Evolutionary conservation across 2,797 vertebrate genomes (phyloP), one percentile per base, ranked within the genome.

Genomic region (Oreonectes daqikongensis): DNA sequence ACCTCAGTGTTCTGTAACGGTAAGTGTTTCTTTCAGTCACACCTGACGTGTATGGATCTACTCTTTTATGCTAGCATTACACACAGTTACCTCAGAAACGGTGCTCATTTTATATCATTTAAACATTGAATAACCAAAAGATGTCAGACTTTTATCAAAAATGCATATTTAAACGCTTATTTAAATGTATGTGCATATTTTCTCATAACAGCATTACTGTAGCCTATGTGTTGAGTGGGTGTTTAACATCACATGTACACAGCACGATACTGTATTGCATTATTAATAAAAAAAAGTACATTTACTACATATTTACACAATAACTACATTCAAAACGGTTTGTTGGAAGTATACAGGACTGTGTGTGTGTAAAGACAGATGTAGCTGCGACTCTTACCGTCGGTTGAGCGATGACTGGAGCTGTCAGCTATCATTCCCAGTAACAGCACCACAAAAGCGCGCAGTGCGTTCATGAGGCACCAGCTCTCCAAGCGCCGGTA

Each of bases 401-500:
- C 40, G n/a, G 60, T 8, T 26, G 65, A 48, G 8, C 61, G 50
- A 48, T 68, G 46, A 72, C 44, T 17, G 64, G 64, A 73, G 70
- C 71, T 68, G 53, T 50, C 77, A 68, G 18, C n/a, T 60, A 70
- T 72, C 28, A 79, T n/a, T 5, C 52, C 32, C 15, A 68, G 40
- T 30, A 72, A 55, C 22, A 81, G 66, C 30, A 73, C 48, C 60
- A 28, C 65, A 71, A 81, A 53, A 63, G 79, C 69, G 72, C 71
- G 65, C 66, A 79, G 69, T 20, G 69, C 64, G 50, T 28, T 24
- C 30, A 52, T 18, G 59, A 14, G 53, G 53, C 20, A 35, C 72
- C 69, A 63, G 35, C 18, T 72, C 72, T 78, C 75, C 82, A 66
- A 69, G 50, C 77, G 69, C 79, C 65, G 69, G 40, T 55, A 24